Base-by-base conservation (phyloP, 2,113 vertebrate species). In the Dascyllus trimaculatus region DNA sequence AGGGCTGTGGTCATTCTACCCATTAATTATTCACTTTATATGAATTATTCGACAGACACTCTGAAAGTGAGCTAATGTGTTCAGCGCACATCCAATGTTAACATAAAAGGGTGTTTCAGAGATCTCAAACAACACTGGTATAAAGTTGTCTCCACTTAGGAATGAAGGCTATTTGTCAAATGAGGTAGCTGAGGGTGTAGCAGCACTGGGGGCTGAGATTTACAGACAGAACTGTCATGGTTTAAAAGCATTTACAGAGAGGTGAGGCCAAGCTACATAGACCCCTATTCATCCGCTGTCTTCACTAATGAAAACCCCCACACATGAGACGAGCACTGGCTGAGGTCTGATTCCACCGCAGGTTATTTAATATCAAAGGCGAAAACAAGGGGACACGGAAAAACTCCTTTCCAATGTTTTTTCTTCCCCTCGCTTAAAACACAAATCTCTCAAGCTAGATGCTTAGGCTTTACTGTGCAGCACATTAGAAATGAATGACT, bases 371-470 rank as follows among this genome's bases (percentile, higher is more conserved):
- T 93, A 94, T 95, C 89, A 94, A 93, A 92, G 83, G 68, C 62
- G 19, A 88, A 91, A 93, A 90, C 82, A 90, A 91, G 88, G 85
- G 79, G 86, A 92, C 81, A 86, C 40, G 85, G 91, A 91, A 88
- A 91, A 91, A 92, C 73, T 85, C 75, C 86, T 93, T 91, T 92
- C 91, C 88, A 71, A 84, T 91, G 93, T 93, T 93, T 93, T 90
- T 90, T 80, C 91, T 94, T 84, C 90, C 87, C 81, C 46, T 66
- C 46, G 29, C 82, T 71, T 57, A 51, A 85, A 89, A 86, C 86
- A 90, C 84, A 87, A 83, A 87, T 90, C 90, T 85, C 81, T 87
- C 66, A 81, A 81, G 87, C 61, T 66, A 70, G 79, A 89, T 71
- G 87, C 84, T 87, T 85, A 66, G 83, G 63, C 57, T 88, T 85